Evolutionary conservation across 64 coral and sea anemone species (phyloP).

Genomic region (Actinia tenebrosa): DNA sequence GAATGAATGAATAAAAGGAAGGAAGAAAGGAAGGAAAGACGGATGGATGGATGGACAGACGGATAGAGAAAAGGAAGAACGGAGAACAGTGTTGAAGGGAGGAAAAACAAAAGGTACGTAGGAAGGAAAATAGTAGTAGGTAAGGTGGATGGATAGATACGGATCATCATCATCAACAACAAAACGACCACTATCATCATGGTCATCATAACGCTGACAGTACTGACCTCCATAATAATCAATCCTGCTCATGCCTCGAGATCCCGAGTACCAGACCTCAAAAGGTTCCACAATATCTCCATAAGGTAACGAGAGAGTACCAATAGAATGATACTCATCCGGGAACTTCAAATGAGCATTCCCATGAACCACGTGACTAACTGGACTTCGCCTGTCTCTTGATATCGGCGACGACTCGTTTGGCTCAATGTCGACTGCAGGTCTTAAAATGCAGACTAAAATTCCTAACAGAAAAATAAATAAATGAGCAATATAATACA

Average conservation of each 20-base stretch:
- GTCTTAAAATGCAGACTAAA: neutral
- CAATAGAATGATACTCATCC: conserved; percentile 77
- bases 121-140: too few relatives aligned
- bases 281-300: conserved; percentile 98
- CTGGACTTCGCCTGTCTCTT: neutral
- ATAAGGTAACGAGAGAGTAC: conserved; percentile 87
- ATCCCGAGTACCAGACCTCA: conserved; percentile 88
- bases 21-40: neutral
- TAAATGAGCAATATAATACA: neutral
- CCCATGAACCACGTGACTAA: neutral
- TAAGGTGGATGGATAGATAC: too few relatives aligned
- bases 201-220: too few relatives aligned
- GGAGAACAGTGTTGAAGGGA: too few relatives aligned
- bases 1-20: too few relatives aligned
- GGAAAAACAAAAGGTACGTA: too few relatives aligned
- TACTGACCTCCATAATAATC: conserved; percentile 90
- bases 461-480: neutral
- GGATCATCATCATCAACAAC: too few relatives aligned
- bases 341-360: conserved; percentile 63
- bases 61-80: too few relatives aligned
- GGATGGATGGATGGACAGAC: neutral
- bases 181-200: too few relatives aligned
- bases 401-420: neutral
- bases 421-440: neutral
- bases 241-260: conserved; percentile 94